phyloP scores from a whole-genome alignment of 2,888 invertebrate genomes.

The Pachymerium ferrugineum region DNA sequence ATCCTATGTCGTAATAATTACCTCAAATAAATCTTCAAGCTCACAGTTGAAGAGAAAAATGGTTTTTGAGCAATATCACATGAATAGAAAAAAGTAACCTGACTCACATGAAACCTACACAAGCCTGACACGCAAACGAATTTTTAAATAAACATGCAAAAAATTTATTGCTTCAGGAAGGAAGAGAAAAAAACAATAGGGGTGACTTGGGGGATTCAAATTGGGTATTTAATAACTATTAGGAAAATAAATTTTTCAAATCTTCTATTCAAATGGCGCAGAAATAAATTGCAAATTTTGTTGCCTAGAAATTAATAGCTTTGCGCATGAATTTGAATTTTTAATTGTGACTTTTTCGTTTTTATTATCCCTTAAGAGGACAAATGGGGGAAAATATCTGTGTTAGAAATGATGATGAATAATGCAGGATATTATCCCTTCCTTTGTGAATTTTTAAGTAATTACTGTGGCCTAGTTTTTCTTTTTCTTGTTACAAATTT shows the following conservation, averaged over 20 bases:
- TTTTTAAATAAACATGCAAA: not conserved
- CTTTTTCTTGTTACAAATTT: not conserved
- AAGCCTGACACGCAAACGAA: not conserved
- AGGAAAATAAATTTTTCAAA: not conserved
- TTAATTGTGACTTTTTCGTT: no score
- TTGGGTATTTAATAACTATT: not conserved
- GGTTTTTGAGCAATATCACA: conserved; percentile 4
- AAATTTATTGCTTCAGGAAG: conserved; percentile 6
- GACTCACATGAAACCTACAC: not conserved
- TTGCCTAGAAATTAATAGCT: no score
- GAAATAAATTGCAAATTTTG: no score
- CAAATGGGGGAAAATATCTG: not conserved
- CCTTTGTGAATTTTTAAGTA: no score
- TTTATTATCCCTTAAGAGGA: no score
- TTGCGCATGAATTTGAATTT: no score
- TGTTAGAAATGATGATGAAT: not conserved
- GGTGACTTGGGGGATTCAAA: no score
- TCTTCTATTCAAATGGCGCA: not conserved
- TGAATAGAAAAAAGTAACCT: conserved; percentile 6
- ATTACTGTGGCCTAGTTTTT: no score
- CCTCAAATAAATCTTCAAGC: not conserved
- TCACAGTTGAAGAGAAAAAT: not conserved
- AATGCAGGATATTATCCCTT: not conserved
- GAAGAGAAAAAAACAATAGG: not conserved
- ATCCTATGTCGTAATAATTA: not conserved